Conservation (phyloP, 2,113 vertebrate species). For the Sinosuthora webbiana region DNA sequence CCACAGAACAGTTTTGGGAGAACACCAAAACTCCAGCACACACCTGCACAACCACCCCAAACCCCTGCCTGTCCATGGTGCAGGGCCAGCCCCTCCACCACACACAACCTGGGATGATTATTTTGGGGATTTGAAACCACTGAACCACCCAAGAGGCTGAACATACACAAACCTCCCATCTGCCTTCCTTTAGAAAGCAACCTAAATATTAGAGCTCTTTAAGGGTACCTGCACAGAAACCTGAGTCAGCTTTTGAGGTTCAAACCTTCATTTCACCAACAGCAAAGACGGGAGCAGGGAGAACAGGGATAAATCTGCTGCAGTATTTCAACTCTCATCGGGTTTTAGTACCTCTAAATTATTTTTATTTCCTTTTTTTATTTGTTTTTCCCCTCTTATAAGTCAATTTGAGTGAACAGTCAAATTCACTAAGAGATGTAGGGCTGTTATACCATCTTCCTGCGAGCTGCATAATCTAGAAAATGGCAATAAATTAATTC, state of each 20-base stretch:
- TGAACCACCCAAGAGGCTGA: constrained; percentile 51
- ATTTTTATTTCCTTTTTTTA: background rate
- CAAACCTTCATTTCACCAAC: background rate
- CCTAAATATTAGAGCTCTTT: constrained; percentile 24
- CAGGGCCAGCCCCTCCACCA: background rate
- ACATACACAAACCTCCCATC: constrained; percentile 6
- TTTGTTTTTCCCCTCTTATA: background rate
- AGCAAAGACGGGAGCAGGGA: background rate
- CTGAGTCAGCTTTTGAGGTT: constrained; percentile 55
- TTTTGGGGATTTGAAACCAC: constrained; percentile 35
- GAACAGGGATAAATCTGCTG: background rate
- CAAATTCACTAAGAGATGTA: background rate
- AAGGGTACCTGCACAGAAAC: constrained; percentile 20
- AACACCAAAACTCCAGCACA: background rate
- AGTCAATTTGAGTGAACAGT: background rate
- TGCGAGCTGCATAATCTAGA: background rate
- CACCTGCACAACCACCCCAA: background rate
- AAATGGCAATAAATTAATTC: constrained; percentile 29
- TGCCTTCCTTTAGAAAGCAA: constrained; percentile 27
- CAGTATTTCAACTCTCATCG: background rate
- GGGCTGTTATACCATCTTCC: background rate
- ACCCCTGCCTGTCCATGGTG: background rate
- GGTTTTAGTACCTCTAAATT: background rate
- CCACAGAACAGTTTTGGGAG: background rate
- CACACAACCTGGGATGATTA: background rate